A percentile compares a stretch with the other conserved stretches of the same genome.
These are phyloP conservation scores for Oedothorax gibbosus DNA, from an alignment of 1,140 invertebrate species.

Conservation along the genomic window DNA sequence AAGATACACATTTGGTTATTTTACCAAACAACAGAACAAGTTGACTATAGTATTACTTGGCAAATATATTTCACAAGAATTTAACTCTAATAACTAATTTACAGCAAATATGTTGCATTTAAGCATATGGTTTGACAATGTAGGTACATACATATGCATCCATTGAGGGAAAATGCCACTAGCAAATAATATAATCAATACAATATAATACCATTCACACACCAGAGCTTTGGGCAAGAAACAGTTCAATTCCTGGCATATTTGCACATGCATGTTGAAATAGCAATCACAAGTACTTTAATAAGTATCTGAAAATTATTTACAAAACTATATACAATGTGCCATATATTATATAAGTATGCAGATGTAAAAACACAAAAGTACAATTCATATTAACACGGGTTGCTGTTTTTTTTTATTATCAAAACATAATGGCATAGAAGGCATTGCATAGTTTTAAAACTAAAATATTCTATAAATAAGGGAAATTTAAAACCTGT, in stretches of 20 bases:
- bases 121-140: conserved; percentile 43
- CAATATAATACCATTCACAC: conserved; percentile 37
- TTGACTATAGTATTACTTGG: conserved; percentile 48
- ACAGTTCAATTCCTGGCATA: conserved; percentile 29
- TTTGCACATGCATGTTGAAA: conserved; percentile 53
- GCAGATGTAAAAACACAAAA: background rate
- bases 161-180: conserved; percentile 6
- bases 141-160: conserved; percentile 15
- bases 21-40: conserved; percentile 36
- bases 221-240: conserved; percentile 40
- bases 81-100: conserved; percentile 51
- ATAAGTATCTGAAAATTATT: conserved; percentile 59
- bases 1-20: conserved; percentile 34
- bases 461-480: background rate
- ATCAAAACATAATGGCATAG: too few relatives aligned
- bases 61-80: conserved; percentile 39
- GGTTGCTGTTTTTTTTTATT: too few relatives aligned
- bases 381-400: too few relatives aligned
- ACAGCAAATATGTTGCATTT: conserved; percentile 48
- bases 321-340: conserved; percentile 57
- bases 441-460: too few relatives aligned
- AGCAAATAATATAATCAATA: conserved; percentile 29
- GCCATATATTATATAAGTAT: conserved; percentile 28
- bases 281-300: conserved; percentile 58
- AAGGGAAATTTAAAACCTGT: background rate